Base-by-base conservation (phyloP, 2,888 invertebrate species). In the Drosophila subsilvestris region DNA sequence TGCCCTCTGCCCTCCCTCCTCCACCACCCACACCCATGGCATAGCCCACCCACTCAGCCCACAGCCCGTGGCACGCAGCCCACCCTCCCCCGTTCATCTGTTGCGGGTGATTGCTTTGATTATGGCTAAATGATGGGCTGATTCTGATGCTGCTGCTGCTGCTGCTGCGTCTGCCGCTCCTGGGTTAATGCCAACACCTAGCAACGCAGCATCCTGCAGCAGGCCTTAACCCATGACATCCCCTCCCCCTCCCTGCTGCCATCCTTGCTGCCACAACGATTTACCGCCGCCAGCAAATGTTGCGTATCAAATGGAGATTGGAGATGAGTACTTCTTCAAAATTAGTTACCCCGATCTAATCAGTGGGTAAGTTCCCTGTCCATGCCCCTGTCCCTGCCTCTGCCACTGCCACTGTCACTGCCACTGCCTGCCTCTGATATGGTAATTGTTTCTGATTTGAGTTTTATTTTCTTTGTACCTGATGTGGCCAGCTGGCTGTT, bases 321-420 rank as follows among this genome's bases (percentile, higher is more conserved):
- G 44, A 71, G 37, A 2, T 7, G 37, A 37, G 37, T 2, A 37
- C 37, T 49, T 29, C 54, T 42, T 50, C 63, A 32, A 63, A 83
- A 78, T 82, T 78, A 78, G 83, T 83, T 82, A 85, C 83, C 83
- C 83, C 83, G 83, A 84, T 81, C 69, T 78, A 84, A 85, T 85
- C 86, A 84, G 85, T 66, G 68, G 79, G 50, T 72, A 79, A 78
- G 56, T 37, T 29, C 54, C 12, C 20, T 18, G 7, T n/a, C 10
- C 29, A 0, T 10, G 10, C 10, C 27, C 9, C 27, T 29, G 27
- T 3, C 27, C 10, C 10, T 29, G 29, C 29, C 10, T 0, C 25
- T 6, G 25, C 6, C 25, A 0, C 25, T 25, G 25, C 6, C 25
- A n/a, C n/a, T 0, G 20, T 2, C 4, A 3, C 25, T 6, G 25